Base-by-base conservation (phyloP, 2,797 vertebrate species). In the Steatocranus sp. region DNA sequence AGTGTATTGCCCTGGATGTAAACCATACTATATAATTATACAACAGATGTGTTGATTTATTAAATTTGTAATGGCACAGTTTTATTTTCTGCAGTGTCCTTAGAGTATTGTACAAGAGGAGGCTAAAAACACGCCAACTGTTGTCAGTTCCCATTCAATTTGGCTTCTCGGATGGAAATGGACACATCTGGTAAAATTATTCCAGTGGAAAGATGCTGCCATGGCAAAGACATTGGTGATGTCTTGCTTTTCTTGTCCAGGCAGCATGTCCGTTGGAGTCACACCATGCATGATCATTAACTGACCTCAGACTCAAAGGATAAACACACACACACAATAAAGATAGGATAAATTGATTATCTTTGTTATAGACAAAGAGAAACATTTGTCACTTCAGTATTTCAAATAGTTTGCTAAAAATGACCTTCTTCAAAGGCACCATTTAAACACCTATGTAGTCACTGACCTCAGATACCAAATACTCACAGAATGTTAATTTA, bases 141-240 rank as follows among this genome's bases (percentile, higher is more conserved):
- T 90, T 90, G 70, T 76, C 8, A 10, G 9, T 73, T 89, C 77
- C 83, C 75, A 8, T 53, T 86, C 63, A 77, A 70, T 87, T 87
- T 79, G 50, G n/a, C 58, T 80, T 48, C 25, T 81, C 85, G 63
- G 63, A 87, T 36, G 46, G 58, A 79, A 43, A 87, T 78, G 76
- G 18, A 83, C 75, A 73, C 82, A 91, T 83, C 87, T 80, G 88
- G 75, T 79, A 48, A 89, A 90, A 87, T 41, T 7, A 89, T 87
- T 63, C 81, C 61, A 75, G 78, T 49, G 61, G 7, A 79, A 87
- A 87, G 48, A 75, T 88, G 80, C 74, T 87, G 77, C 83, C 56
- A 74, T 54, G 79, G 23, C 50, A 82, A 87, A 83, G 49, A 81
- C 27, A 36, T 56, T 78, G 87, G 18, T 89, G 79, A 90, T 83